Evolutionary conservation across 2,113 vertebrate species (phyloP).

Genomic region (Artemisiospiza belli): DNA sequence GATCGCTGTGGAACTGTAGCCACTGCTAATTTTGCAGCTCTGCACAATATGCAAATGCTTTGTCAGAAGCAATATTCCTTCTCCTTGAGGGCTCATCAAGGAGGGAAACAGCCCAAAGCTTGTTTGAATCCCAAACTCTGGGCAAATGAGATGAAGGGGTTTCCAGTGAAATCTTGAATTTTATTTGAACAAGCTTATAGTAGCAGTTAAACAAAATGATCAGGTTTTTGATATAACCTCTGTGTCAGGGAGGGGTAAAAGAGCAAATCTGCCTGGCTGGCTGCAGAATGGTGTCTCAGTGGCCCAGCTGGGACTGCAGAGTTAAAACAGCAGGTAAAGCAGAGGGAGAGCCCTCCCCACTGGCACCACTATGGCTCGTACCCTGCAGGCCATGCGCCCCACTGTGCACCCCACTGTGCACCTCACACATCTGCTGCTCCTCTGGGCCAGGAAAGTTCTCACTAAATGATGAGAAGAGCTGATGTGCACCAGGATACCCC

Average conservation of each 20-base stretch:
- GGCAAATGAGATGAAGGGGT: rapidly evolving
- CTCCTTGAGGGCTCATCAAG: neutral
- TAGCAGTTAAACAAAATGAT: neutral
- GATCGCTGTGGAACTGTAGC: neutral
- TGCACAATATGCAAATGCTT: slow-evolving; percentile 44
- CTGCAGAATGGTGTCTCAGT: neutral
- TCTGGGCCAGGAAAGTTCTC: neutral
- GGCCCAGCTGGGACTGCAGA: neutral
- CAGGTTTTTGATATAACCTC: neutral
- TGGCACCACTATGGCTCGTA: rapidly evolving
- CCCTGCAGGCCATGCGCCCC: rapidly evolving
- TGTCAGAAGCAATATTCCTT: slow-evolving; percentile 10
- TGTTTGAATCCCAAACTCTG: neutral
- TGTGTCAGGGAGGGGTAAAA: neutral
- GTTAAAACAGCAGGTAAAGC: neutral
- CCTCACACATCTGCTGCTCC: neutral
- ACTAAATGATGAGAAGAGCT: neutral
- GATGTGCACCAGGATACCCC: neutral
- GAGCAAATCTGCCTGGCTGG: neutral
- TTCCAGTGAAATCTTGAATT: neutral
- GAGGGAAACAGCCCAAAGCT: neutral
- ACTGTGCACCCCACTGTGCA: too few species aligned
- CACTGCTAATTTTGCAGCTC: slow-evolving; percentile 24
- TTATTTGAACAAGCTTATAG: neutral
- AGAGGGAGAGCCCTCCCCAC: neutral